Base-by-base conservation (phyloP, 2,113 vertebrate species). In the Osmerus mordax region DNA sequence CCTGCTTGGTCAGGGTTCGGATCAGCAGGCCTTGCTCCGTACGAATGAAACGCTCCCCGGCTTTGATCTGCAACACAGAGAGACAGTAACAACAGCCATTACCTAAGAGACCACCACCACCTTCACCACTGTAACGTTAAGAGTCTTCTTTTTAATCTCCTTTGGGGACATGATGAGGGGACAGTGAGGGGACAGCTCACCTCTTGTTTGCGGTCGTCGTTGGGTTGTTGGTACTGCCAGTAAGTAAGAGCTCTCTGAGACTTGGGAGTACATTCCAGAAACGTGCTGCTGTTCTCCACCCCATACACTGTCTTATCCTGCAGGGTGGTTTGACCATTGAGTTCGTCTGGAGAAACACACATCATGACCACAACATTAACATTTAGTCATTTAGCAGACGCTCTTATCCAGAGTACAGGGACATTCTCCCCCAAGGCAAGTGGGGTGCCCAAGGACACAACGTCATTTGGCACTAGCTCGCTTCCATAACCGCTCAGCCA, bases 221-320 rank as follows among this genome's bases (percentile, higher is more conserved):
- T 90, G 67, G 91, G 92, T 67, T 71, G 94, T 87, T 98, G 96
- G 79, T 97, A 95, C 78, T 97, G 96, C 97, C 97, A 99, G 63
- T 95, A 95, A 16, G 95, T 93, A 6, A 93, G 66, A 0, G 97
- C 96, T 81, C 93, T 91, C 84, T 98, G 97, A 63, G 97, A 99
- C 82, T 98, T 99, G 0, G 97, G 94, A 69, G 93, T 96, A 87
- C 97, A 99, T 85, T 99, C 97, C 66, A 99, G 90, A 77, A 99
- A 99, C 0, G 96, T 98, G 84, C 96, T 99, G 89, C 97, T 99
- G 71, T 99, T 99, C 85, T 99, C 97, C 80, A 99, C 96, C 3
- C 96, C 96, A 56, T 98, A 99, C 76, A 98, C 95, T 12, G 94
- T 94, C 88, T 94, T 96, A 82, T 96, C 95, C 78, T 94, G 89